Conservation (phyloP, 1,140 invertebrate species). For the Oncopeltus fasciatus region DNA sequence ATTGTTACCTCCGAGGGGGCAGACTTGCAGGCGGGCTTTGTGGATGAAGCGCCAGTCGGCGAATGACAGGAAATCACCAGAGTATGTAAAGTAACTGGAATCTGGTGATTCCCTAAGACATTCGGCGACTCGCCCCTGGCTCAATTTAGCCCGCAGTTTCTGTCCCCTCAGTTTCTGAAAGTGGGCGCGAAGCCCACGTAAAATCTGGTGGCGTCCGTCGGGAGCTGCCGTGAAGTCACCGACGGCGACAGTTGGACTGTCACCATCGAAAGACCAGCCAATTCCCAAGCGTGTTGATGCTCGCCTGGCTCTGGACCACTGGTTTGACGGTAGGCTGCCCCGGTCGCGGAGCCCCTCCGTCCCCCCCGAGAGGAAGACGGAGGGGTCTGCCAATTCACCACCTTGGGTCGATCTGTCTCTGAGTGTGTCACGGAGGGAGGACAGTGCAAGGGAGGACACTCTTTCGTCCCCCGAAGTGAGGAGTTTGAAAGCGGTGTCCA, state of each 20-base stretch:
- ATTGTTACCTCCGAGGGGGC: slow-evolving; percentile 16
- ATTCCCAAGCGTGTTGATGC: not conserved
- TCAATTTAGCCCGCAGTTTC: not conserved
- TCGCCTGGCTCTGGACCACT: not conserved
- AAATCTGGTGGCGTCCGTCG: not conserved
- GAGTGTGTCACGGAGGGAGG: no score
- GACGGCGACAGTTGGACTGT: not conserved
- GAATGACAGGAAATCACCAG: slow-evolving; percentile 20
- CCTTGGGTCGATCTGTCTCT: no score
- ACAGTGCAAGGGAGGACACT: not conserved
- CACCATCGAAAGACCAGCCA: not conserved
- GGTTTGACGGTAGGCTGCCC: not conserved
- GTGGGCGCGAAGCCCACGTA: not conserved
- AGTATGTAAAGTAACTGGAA: slow-evolving; percentile 16
- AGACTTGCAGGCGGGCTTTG: slow-evolving; percentile 20
- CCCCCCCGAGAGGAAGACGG: not conserved
- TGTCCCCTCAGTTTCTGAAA: not conserved
- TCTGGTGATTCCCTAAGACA: not conserved
- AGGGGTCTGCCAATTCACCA: no score
- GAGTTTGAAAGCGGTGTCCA: not conserved
- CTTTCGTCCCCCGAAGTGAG: not conserved
- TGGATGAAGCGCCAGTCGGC: slow-evolving; percentile 27
- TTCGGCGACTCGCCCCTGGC: slow-evolving; percentile 16
- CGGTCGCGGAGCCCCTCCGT: not conserved
- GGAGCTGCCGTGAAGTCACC: not conserved